Evolutionary conservation across 2,113 vertebrate species (phyloP), one percentile per base, ranked within the genome.

Genomic region (Bettongia penicillata): DNA sequence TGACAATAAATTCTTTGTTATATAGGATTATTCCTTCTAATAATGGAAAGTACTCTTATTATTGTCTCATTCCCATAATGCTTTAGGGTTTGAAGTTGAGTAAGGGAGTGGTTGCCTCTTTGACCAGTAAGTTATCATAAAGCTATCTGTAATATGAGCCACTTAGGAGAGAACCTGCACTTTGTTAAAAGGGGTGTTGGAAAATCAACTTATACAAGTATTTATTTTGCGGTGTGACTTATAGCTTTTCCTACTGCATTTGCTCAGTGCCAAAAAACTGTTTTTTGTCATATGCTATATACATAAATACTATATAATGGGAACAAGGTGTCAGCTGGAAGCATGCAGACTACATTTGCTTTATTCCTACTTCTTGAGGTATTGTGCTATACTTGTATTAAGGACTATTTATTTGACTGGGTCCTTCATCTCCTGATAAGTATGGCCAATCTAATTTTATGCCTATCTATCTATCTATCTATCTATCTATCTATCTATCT

Each of bases 241-340:
- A 91, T 53, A 91, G 57, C n/a, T 91, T 96, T 96, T 91, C 52
- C 37, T 91, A 49, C 47, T 61, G 37, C 0, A 52, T 51, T 90
- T 96, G 94, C 53, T 94, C 61, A 91, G 90, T 91, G 84, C 93
- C 97, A 95, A 98, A 93, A 95, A 25, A 8, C 96, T 97, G 94
- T 95, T 92, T 98, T 91, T 51, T 89, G 1, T 93, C 50, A 90
- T 97, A 84, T 95, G 91, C 51, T 89, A 50, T 92, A 90, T 31
- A 77, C 22, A 55, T 97, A 97, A 96, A 96, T 95, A 97, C 19
- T 96, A 14, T 92, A 48, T 95, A 98, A 57, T 97, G 51, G 92
- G 92, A 95, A 93, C 94, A 97, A 98, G 96, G 95, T 97, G 91
- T 96, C 93, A 51, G 96, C 50, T 95, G 68, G 94, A 95, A 25